A percentile compares a stretch with the other conserved stretches of the same genome.
Evolutionary conservation across 92 coral and sea anemone species (phyloP).

Genomic region (Epizoanthus fatuus): DNA sequence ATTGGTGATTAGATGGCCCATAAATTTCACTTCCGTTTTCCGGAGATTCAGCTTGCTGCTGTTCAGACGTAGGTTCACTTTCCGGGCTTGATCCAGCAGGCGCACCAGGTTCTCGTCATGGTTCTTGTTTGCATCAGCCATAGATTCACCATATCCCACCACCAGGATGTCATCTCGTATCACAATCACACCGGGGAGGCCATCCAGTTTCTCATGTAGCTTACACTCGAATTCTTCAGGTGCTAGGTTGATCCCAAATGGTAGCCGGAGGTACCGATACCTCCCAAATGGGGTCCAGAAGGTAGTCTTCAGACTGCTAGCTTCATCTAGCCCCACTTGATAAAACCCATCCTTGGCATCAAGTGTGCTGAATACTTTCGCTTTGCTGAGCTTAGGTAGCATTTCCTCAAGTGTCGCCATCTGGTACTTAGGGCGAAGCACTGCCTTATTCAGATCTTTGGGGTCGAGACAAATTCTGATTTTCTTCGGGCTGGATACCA

Average conservation of each 20-base stretch:
- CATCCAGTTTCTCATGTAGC: conserved; percentile 51
- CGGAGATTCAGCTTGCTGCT: conserved; percentile 45
- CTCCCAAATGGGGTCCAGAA: conserved; percentile 50
- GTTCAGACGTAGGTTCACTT: conserved; percentile 26
- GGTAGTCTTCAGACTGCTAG: conserved; percentile 41
- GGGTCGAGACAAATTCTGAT: conserved; percentile 48
- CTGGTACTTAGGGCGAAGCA: conserved; percentile 40
- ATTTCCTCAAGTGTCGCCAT: conserved; percentile 44
- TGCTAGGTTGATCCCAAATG: conserved; percentile 40
- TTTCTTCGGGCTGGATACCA: conserved; percentile 18
- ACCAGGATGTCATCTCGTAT: conserved; percentile 60
- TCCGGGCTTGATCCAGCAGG: conserved; percentile 37
- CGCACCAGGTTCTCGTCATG: conserved; percentile 31
- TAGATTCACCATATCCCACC: conserved; percentile 23
- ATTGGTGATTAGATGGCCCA: conserved; percentile 44
- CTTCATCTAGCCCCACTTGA: conserved; percentile 40
- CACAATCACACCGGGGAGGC: conserved; percentile 40
- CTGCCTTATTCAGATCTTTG: conserved; percentile 40
- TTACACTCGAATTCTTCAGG: conserved; percentile 43
- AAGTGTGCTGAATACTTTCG: conserved; percentile 32
- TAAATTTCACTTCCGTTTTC: conserved; percentile 23
- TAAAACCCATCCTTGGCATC: conserved; percentile 45
- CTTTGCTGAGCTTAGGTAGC: conserved; percentile 43
- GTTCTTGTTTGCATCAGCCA: conserved; percentile 27
- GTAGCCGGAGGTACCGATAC: conserved; percentile 18